Base-by-base conservation (phyloP, 2,888 invertebrate genomes). In the Gymnoscelis rufifasciata region DNA sequence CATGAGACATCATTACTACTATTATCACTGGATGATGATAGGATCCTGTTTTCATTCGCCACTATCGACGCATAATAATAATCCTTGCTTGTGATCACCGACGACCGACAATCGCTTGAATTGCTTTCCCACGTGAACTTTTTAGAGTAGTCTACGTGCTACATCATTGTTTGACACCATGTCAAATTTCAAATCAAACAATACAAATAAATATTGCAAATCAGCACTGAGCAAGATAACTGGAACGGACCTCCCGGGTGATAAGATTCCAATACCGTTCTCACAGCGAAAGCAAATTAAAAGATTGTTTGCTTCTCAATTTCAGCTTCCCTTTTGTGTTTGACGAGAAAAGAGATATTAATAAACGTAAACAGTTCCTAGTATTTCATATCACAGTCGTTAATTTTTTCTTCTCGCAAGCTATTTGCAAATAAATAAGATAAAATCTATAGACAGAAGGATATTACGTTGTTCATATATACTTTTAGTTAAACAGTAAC, bases 301-400 rank as follows among this genome's bases (percentile, higher is more conserved):
- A 47, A 47, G 43, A 59, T 52, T 57, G 37, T 58, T 60, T 43
- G 36, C 49, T 31, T 31, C 51, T 42, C 23, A 51, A 48, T 52
- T 57, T 47, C 52, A 47, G 19, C 43, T 54, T 37, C 42, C 49
- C 44, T 54, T 47, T 11, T 43, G 42, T 44, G 43, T 54, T 52
- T 49, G 37, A 15, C 35, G 47, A 46, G 52, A 52, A 62, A 59
- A 60, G 57, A 56, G 52, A 61, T 61, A 59, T 50, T 56, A 50
- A 58, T 60, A 48, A 19, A n/a, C 2, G 19, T 15, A 35, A 35
- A 35, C 35, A 54, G 35, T 52, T 58, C 49, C 29, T 23, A 13
- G 47, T 54, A 60, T 47, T 24, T 35, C 40, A 7, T 30, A 12
- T 15, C 12, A 38, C 54, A 37, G 51, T 57, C 24, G 51, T 49